These are phyloP conservation scores for Andrena minutula DNA, from an alignment of 2,888 invertebrate genomes.

Conservation along the genomic window DNA sequence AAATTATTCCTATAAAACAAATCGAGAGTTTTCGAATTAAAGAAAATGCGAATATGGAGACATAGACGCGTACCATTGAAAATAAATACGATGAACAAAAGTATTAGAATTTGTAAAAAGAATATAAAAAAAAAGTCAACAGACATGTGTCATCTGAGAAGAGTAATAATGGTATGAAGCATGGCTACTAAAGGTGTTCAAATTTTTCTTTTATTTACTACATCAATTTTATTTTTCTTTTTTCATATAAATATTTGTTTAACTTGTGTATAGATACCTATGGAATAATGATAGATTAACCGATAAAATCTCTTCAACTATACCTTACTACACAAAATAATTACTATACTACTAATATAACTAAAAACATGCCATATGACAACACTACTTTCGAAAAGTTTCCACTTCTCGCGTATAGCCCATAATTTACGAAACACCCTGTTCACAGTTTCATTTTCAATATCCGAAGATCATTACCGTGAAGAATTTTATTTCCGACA, in stretches of 20 bases:
- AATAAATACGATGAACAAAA: too few relatives aligned
- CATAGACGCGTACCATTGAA: too few relatives aligned
- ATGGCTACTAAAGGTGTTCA: constrained; percentile 12
- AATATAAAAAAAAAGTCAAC: too few relatives aligned
- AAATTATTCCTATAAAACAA: neutral
- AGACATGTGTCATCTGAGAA: too few relatives aligned
- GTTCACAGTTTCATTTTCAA: neutral
- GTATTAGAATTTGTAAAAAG: too few relatives aligned
- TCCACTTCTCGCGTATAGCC: neutral
- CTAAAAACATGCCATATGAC: constrained; percentile 10
- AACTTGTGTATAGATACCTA: constrained; percentile 20
- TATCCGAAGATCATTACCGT: neutral
- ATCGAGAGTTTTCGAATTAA: neutral
- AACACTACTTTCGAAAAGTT: constrained; percentile 17
- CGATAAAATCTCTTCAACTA: constrained; percentile 17
- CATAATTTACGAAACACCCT: neutral
- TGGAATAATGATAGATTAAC: constrained; percentile 24
- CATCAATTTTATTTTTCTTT: constrained; percentile 17
- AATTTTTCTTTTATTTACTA: constrained; percentile 31
- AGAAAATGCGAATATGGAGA: neutral
- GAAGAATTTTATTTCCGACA: constrained; percentile 17
- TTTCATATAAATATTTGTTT: constrained; percentile 35
- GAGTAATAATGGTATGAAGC: neutral
- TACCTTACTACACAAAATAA: constrained; percentile 13
- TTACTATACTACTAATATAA: constrained; percentile 5